Base-by-base conservation (phyloP, 1,140 invertebrate genomes). In the Cylas formicarius region DNA sequence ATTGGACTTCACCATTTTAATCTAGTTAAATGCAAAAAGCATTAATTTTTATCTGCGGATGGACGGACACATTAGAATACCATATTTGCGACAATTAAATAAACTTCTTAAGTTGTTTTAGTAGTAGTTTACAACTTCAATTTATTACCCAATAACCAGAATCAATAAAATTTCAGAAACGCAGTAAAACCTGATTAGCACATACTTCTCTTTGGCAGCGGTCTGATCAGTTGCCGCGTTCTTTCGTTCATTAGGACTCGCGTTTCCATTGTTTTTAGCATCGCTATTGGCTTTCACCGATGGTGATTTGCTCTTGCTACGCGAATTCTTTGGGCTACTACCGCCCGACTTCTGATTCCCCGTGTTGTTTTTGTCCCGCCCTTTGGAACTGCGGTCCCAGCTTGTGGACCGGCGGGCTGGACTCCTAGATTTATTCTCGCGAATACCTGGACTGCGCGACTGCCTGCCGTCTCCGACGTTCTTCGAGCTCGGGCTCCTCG, bases 251-350 rank as follows among this genome's bases (percentile, higher is more conserved):
- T 29, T 44, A 6, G 62, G 57, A 52, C 62, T 65, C 31, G 44
- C 38, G 36, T 58, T 58, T 3, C 63, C 60, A 40, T 63, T 63
- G 11, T 61, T 60, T 16, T 53, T 55, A 13, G 35, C 23, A 16
- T 50, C 51, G 19, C 55, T 49, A 20, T 18, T 28, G 11, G 51
- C 39, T 26, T 39, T 44, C 24, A 23, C 20, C 7, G 56, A 56
- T 19, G 40, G 22, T 1, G 53, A 52, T 16, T 44, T 49, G 16
- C n/a, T n/a, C 21, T 39, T 42, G 26, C 40, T 44, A 11, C 39
- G 27, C 5, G 31, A 28, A 22, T 34, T 42, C 22, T 42, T 48
- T n/a, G n/a, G n/a, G 22, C 23, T 20, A 27, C 26, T 28, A 20
- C 49, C 47, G 27, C 34, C 27, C 31, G 43, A 44, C n/a, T 31